Base-by-base conservation (phyloP, 2,797 vertebrate genomes). In the Acrossocheilus wenchowensis region DNA sequence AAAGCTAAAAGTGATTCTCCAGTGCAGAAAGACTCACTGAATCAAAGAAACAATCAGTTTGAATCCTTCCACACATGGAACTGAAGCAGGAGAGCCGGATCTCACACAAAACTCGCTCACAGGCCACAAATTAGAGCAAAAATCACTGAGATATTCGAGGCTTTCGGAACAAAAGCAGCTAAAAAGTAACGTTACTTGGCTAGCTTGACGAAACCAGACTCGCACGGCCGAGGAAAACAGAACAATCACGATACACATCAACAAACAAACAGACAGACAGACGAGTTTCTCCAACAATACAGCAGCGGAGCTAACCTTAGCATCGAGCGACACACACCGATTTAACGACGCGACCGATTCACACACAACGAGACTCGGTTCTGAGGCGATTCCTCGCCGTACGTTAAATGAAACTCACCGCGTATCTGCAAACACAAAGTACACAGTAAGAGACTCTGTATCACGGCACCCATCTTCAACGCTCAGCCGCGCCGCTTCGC, bases 371-470 rank as follows among this genome's bases (percentile, higher is more conserved):
- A 26, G 57, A 34, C 62, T 21, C 45, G 36, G n/a, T 62, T 12
- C 30, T 0, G 78, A 66, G 72, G 30, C 69, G 60, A 69, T 34
- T 83, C 30, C 26, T 23, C 39, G 54, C 30, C 0, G 10, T 43
- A n/a, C 48, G 54, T 30, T 64, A 15, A 11, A 26, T n/a, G 2
- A 30, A 92, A 93, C 96, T 96, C 92, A 97, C 97, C 97, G 95
- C 95, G 95, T 89, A 97, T 88, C 86, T 97, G 94, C 89, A 93
- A 94, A 92, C 96, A 97, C 88, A 97, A 96, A 92, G 92, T 96
- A 93, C 93, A 97, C 92, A 96, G 95, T 93, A 98, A 93, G 92
- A 98, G 95, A 91, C 93, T 97, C 95, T 96, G 96, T 93, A 98
- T 94, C 89, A 95, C 96, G 95, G 96, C 96, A 91, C 96, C 96